A percentile compares a stretch with the other conserved stretches of the same genome.
Evolutionary conservation across 2,888 invertebrate species (phyloP).

Genomic region (Kryphioiulus occultus): DNA sequence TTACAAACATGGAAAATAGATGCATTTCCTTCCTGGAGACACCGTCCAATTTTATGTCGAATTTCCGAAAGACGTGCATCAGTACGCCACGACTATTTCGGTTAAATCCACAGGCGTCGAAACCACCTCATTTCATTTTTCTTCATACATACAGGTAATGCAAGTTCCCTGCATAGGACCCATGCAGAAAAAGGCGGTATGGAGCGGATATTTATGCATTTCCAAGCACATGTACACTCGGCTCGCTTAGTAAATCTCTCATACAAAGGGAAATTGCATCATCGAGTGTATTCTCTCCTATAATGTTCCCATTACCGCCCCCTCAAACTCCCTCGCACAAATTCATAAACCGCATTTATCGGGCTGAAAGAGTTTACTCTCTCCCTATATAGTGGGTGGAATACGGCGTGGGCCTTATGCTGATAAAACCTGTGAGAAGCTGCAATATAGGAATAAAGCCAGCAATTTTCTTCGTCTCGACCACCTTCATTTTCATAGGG

Average conservation of each 20-base stretch:
- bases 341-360: background rate
- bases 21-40: background rate
- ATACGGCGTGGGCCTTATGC: background rate
- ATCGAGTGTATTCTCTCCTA: background rate
- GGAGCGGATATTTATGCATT: background rate
- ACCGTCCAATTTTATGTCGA: background rate
- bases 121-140: background rate
- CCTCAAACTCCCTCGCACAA: background rate
- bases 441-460: background rate
- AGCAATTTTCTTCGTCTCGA: background rate
- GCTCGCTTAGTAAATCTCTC: background rate
- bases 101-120: background rate
- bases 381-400: background rate
- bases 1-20: constrained; percentile 3
- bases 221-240: background rate
- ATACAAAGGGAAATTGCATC: background rate
- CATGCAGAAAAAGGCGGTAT: background rate
- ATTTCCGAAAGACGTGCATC: background rate
- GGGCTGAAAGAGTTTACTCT: background rate
- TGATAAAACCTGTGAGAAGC: background rate
- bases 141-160: background rate
- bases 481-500: background rate
- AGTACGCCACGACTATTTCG: background rate
- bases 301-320: background rate
- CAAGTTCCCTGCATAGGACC: background rate